Evolutionary conservation across 2,888 invertebrate genomes (phyloP).

Genomic region (Plagodis dolabraria): DNA sequence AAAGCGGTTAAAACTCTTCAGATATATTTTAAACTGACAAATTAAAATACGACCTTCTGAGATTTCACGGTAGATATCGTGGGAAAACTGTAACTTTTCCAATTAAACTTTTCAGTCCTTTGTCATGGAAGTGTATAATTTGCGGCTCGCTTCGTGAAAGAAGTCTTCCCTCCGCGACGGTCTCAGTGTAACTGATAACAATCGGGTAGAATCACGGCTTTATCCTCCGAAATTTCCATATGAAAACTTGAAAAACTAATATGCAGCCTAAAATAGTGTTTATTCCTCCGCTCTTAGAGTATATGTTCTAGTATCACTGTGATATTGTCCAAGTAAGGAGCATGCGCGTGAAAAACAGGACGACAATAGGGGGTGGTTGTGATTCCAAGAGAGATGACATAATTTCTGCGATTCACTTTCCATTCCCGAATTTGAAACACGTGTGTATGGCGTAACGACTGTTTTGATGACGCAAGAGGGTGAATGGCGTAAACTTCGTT

Average conservation of each 20-base stretch:
- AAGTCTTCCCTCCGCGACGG: conserved; percentile 39
- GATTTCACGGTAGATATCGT: conserved; percentile 2
- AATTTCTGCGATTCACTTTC: conserved; percentile 43
- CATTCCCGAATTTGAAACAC: conserved; percentile 46
- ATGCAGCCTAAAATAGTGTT: conserved; percentile 40
- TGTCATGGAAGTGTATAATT: conserved; percentile 14
- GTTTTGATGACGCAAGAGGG: conserved; percentile 34
- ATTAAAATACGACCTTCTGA: conserved; percentile 1
- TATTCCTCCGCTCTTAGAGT: conserved; percentile 47
- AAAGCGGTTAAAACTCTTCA: not conserved
- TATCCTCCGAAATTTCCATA: conserved; percentile 31
- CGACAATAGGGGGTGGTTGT: conserved; percentile 21
- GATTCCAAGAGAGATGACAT: conserved; percentile 45
- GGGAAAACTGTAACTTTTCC: conserved; percentile 23
- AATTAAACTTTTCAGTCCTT: conserved; percentile 32
- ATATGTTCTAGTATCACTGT: conserved; percentile 40
- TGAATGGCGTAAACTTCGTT: conserved; percentile 3
- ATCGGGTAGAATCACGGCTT: conserved; percentile 46
- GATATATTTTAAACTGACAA: conserved; percentile 6
- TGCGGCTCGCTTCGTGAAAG: conserved; percentile 7
- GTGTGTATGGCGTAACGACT: conserved; percentile 33
- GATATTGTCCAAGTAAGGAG: conserved; percentile 45
- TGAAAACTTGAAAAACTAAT: conserved; percentile 15
- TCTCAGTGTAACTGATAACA: conserved; percentile 59
- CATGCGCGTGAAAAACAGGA: conserved; percentile 66